Percentiles rank a stretch among this genome's conserved stretches.
phyloP scores from a whole-genome alignment of 2,888 invertebrate genomes.

The Alviniconcha strummeri region DNA sequence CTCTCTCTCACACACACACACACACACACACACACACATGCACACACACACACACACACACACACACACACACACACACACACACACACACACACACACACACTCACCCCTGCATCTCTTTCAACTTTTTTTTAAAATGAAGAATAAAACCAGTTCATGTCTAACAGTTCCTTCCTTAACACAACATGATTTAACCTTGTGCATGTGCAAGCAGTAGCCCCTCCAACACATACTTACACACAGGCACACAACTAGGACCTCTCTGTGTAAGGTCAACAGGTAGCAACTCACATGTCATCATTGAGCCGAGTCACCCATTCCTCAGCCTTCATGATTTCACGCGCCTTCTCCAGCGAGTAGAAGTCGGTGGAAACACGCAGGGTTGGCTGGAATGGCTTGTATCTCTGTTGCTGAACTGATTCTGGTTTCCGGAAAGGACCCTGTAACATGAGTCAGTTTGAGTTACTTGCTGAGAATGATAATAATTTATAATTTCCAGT shows the following conservation, averaged over 20 bases:
- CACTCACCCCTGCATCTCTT: neutral
- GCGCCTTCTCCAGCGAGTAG: slow-evolving; percentile 68
- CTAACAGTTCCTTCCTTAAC: neutral
- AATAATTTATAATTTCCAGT: no score
- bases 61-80: slow-evolving; percentile 16
- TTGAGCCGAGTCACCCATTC: slow-evolving; percentile 71
- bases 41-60: slow-evolving; percentile 17
- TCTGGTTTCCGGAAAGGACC: slow-evolving; percentile 71
- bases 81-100: slow-evolving; percentile 19
- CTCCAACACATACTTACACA: neutral
- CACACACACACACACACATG: neutral
- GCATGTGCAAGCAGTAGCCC: neutral
- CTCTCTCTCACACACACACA: neutral
- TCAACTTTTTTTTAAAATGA: neutral
- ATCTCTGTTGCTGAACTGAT: slow-evolving; percentile 71
- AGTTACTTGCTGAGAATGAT: neutral
- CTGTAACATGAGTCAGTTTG: slow-evolving; percentile 45
- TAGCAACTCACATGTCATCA: slow-evolving; percentile 67
- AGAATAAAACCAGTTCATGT: neutral
- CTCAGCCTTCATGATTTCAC: slow-evolving; percentile 66
- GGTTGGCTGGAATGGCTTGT: slow-evolving; percentile 69
- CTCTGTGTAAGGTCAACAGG: neutral
- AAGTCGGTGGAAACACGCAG: slow-evolving; percentile 70
- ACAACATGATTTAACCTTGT: neutral
- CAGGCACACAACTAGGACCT: neutral